A percentile compares a stretch with the other conserved stretches of the same genome.
Evolutionary conservation across 2,113 vertebrate species (phyloP).

Genomic region (Speoplatyrhinus poulsoni): DNA sequence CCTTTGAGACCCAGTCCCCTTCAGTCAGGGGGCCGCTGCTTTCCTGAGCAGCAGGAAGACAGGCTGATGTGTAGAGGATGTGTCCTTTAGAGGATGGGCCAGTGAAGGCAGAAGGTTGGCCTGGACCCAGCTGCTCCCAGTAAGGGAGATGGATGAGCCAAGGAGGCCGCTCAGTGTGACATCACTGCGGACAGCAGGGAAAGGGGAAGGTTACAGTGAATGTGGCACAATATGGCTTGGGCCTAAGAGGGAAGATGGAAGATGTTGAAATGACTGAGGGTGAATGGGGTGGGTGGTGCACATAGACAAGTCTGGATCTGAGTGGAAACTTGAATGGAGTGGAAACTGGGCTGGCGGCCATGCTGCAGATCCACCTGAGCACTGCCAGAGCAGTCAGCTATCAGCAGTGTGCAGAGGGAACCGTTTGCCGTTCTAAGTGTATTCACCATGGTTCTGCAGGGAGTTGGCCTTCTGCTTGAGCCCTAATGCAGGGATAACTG

Average conservation of each 20-base stretch:
- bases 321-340: slow-evolving; percentile 68
- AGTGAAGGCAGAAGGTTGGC: slow-evolving; percentile 18
- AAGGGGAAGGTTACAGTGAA: slow-evolving; percentile 32
- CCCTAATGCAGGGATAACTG: slow-evolving; percentile 58
- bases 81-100: slow-evolving; percentile 13
- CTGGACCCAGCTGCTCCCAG: slow-evolving; percentile 5
- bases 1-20: slow-evolving; percentile 47
- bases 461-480: slow-evolving; percentile 61
- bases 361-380: slow-evolving; percentile 68
- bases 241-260: slow-evolving; percentile 23
- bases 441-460: slow-evolving; percentile 62
- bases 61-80: slow-evolving; percentile 11
- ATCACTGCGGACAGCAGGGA: slow-evolving; percentile 2
- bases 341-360: slow-evolving; percentile 74
- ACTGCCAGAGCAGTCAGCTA: slow-evolving; percentile 71
- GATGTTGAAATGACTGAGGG: slow-evolving; percentile 16
- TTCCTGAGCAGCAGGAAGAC: slow-evolving; percentile 25
- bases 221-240: slow-evolving; percentile 40
- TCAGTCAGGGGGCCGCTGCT: slow-evolving; percentile 30
- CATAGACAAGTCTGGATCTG: slow-evolving; percentile 60
- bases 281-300: slow-evolving; percentile 43
- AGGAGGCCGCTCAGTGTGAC: slow-evolving; percentile 13
- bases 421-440: slow-evolving; percentile 49
- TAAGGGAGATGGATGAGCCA: slow-evolving; percentile 37
- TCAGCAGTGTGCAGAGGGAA: slow-evolving; percentile 59